Conservation (phyloP, 2,888 invertebrate species). For the Polydrusus tereticollis region DNA sequence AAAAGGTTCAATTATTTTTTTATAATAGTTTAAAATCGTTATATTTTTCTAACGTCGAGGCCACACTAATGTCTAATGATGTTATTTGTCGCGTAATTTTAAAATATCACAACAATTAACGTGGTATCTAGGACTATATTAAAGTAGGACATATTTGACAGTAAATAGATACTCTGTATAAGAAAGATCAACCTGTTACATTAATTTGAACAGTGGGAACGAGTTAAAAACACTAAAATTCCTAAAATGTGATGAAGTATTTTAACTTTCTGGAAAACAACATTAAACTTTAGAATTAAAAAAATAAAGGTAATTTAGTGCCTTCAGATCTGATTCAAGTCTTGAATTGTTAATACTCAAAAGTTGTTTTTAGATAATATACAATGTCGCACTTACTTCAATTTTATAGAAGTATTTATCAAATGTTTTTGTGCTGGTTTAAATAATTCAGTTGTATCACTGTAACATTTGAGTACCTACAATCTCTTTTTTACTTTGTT, state of each 20-base stretch:
- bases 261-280: conserved; percentile 1
- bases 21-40: no score
- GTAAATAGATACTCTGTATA: no score
- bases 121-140: no score
- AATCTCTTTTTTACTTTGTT: conserved; percentile 65
- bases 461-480: conserved; percentile 60
- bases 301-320: conserved; percentile 62
- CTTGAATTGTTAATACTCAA: conserved; percentile 41
- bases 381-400: conserved; percentile 7
- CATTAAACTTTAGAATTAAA: conserved; percentile 36
- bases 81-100: no score
- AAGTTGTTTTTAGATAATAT: conserved; percentile 19
- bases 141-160: no score
- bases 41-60: no score
- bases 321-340: conserved; percentile 63
- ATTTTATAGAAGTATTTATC: conserved; percentile 3
- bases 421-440: conserved; percentile 12
- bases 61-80: no score
- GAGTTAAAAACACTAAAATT: background rate
- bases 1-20: no score
- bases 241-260: conserved; percentile 16
- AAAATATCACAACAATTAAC: no score
- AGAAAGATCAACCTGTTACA: no score
- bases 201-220: no score
- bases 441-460: conserved; percentile 30